Evolutionary conservation across 2,113 vertebrate genomes (phyloP).

Genomic region (Cyprinus carpio): DNA sequence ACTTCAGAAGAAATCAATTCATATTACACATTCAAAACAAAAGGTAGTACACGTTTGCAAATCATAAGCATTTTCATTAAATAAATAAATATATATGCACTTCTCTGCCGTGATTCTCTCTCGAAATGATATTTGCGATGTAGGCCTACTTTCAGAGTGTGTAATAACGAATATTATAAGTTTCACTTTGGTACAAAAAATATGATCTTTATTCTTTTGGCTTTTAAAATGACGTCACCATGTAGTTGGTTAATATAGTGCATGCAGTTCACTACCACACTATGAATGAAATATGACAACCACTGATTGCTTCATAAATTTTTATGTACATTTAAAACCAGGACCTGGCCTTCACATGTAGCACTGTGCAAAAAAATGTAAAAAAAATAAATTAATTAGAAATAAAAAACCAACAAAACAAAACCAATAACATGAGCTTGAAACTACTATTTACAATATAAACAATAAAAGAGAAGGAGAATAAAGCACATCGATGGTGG

Average conservation of each 20-base stretch:
- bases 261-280: slow-evolving; percentile 93
- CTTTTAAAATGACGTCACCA: slow-evolving; percentile 77
- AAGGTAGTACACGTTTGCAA: slow-evolving; percentile 46
- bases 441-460: slow-evolving; percentile 75
- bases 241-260: slow-evolving; percentile 84
- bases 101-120: neutral
- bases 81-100: neutral
- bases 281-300: slow-evolving; percentile 86
- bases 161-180: slow-evolving; percentile 57
- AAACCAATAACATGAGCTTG: slow-evolving; percentile 66
- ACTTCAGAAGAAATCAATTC: slow-evolving; percentile 46
- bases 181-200: slow-evolving; percentile 86
- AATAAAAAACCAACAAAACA: slow-evolving; percentile 57
- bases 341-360: slow-evolving; percentile 68
- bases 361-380: slow-evolving; percentile 72
- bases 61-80: slow-evolving; percentile 45
- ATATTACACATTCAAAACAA: slow-evolving; percentile 62
- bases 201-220: slow-evolving; percentile 92
- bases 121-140: slow-evolving; percentile 4
- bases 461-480: slow-evolving; percentile 67
- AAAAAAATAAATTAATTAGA: slow-evolving; percentile 63
- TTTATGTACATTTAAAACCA: slow-evolving; percentile 73
- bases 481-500: slow-evolving; percentile 59
- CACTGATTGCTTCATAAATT: slow-evolving; percentile 80
- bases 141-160: neutral